Percentiles rank a stretch among this genome's conserved stretches.
phyloP scores from a whole-genome alignment of 2,888 invertebrate species.

The Mechanitis messenoides region DNA sequence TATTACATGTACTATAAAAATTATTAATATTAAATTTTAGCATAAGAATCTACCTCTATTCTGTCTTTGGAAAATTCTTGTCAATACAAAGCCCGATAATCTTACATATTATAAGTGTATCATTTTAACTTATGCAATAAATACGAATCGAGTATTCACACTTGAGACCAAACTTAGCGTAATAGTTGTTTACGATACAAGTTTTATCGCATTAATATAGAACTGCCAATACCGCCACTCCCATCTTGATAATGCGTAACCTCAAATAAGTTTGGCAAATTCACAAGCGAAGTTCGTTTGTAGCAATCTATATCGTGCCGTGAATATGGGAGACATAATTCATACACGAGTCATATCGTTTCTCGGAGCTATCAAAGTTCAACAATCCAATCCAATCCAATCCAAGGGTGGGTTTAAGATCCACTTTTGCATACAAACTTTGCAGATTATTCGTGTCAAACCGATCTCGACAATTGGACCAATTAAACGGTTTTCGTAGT shows the following conservation, averaged over 20 bases:
- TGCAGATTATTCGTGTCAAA: slow-evolving; percentile 61
- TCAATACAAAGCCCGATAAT: too few species aligned
- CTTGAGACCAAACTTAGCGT: background rate
- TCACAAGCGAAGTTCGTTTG: slow-evolving; percentile 35
- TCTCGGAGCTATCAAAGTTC: slow-evolving; percentile 66
- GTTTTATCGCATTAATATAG: slow-evolving; percentile 24
- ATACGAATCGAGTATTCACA: background rate
- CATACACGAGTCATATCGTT: slow-evolving; percentile 56
- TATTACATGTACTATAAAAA: too few species aligned
- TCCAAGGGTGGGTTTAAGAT: slow-evolving; percentile 53
- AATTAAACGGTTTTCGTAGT: slow-evolving; percentile 62
- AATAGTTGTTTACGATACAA: slow-evolving; percentile 6
- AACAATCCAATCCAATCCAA: slow-evolving; percentile 64
- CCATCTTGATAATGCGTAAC: slow-evolving; percentile 27
- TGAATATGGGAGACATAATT: slow-evolving; percentile 44
- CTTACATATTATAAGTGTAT: too few species aligned
- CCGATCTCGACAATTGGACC: slow-evolving; percentile 63
- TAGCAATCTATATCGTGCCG: slow-evolving; percentile 50
- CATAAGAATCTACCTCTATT: too few species aligned
- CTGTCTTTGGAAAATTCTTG: too few species aligned
- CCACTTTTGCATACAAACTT: slow-evolving; percentile 71
- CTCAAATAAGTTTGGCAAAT: slow-evolving; percentile 29
- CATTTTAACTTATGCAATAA: slow-evolving; percentile 1
- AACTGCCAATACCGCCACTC: slow-evolving; percentile 26
- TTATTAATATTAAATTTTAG: too few species aligned